Base-by-base conservation (phyloP, 2,888 invertebrate species). In the Nymphalis c-album region DNA sequence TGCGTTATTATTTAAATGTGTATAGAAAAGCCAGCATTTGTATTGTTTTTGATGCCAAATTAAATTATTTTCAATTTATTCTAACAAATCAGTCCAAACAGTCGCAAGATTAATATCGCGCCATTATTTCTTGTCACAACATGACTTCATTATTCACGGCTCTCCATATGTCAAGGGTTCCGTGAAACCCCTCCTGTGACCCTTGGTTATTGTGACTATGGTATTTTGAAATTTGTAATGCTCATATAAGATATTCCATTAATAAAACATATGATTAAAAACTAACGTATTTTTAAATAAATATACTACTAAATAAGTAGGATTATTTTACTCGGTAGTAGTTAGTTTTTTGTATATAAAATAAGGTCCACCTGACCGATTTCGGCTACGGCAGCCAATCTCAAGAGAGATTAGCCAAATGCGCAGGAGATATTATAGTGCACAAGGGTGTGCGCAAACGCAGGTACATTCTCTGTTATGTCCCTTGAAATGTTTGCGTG, bases 71-170 rank as follows among this genome's bases (percentile, higher is more conserved):
- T 64, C 40, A 60, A 51, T 47, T 31, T 60, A 58, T 18, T 65
- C 47, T 35, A 22, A n/a, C 69, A 55, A 53, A 53, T 53, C 53
- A 53, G 16, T 53, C 26, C 53, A 17, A 53, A 55, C 63, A 57
- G 66, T 71, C 47, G 53, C 57, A 31, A 20, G 65, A 60, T 70
- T 66, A 68, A 68, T 65, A 51, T 68, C 22, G 8, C 62, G 46
- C 68, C 60, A 68, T 68, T 72, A 71, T 71, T 71, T 65, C 69
- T 58, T 67, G 71, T 72, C 71, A 67, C 72, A 69, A 64, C 60
- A 60, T 71, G 64, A 71, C 67, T 69, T 67, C 67, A 72, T 72
- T 72, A 67, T 69, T 69, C 72, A 72, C 71, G 69, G 68, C 53
- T 64, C 63, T 72, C 72, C 71, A 71, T 67, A 60, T 68, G 68